These are phyloP conservation scores for Tortrix viridana DNA, from an alignment of 2,888 invertebrate species.

Conservation along the genomic window DNA sequence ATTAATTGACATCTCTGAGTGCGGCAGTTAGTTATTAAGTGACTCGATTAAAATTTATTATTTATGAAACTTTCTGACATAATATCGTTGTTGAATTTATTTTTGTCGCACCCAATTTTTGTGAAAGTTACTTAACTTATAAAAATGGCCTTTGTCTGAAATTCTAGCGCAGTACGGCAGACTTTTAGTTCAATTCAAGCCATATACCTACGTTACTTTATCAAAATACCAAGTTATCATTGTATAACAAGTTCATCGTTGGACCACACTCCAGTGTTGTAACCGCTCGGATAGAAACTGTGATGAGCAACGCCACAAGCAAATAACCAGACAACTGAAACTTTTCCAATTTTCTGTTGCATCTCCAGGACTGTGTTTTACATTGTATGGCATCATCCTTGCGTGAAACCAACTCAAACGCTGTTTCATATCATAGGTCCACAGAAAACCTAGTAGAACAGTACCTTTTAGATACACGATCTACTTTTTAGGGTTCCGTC, in stretches of 20 bases:
- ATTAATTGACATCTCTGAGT: too few species aligned
- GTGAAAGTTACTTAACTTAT: too few species aligned
- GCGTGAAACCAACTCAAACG: constrained; percentile 48
- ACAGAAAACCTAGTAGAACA: constrained; percentile 13
- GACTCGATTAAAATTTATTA: not conserved
- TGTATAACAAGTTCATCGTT: not conserved
- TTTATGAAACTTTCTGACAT: not conserved
- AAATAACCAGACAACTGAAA: constrained; percentile 49
- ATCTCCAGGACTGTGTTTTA: constrained; percentile 54
- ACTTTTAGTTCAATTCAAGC: too few species aligned
- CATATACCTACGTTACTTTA: too few species aligned
- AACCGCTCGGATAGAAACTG: constrained; percentile 23
- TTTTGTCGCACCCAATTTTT: not conserved
- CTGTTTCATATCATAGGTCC: constrained; percentile 29
- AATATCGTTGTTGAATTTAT: not conserved
- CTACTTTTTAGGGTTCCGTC: too few species aligned
- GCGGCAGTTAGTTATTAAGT: too few species aligned
- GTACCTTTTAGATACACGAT: constrained; percentile 1
- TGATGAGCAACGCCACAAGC: constrained; percentile 43
- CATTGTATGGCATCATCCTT: constrained; percentile 52
- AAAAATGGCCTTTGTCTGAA: too few species aligned
- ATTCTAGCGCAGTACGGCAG: too few species aligned
- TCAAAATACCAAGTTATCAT: too few species aligned
- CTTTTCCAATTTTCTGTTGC: constrained; percentile 63
- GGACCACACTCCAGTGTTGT: constrained; percentile 6